Evolutionary conservation across 2,888 invertebrate species (phyloP), one percentile per base, ranked within the genome.

Genomic region (Chrysopilus asiliformis): DNA sequence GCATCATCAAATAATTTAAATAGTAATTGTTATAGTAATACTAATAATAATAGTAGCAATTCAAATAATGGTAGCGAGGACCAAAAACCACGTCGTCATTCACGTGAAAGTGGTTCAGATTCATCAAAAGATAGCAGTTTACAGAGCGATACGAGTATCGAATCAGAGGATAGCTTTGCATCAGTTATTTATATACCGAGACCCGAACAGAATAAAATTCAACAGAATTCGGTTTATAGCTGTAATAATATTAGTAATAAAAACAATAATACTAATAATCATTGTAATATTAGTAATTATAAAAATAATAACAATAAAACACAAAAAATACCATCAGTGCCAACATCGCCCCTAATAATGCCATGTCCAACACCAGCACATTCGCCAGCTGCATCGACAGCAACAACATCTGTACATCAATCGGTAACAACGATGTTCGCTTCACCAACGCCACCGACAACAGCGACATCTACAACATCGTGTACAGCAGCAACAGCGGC

Each of bases 81-180:
- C 55, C 67, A 65, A 45, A 58, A 66, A 62, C 45, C 84, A 53
- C 67, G 89, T 38, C 71, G 86, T 35, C 76, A 79, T 51, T 87
- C 87, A 0, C 75, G 77, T 45, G 89, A 89, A 60, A 87, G 87
- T 50, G 87, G 87, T 10, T 89, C 89, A 3, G 85, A 85, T 55
- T 84, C 84, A 5, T 84, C 84, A 3, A 85, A 85, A 62, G 85
- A 85, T 50, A 83, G 86, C 56, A 89, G 89, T 56, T 69, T 90
- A 40, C 90, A 90, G 62, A 89, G 89, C 58, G 91, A 91, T 55
- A 90, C 90, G 2, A 89, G 89, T 63, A 84, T 90, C 22, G 91
- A 91, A 58, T 87, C 87, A 2, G 90, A 91, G 58, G 90, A 91
- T 53, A 89, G 87, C 59, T 87, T 90, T 54, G 87, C 89, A 39